Evolutionary conservation across 1,140 invertebrate genomes (phyloP), one percentile per base, ranked within the genome.

Genomic region (Achroia grisella): DNA sequence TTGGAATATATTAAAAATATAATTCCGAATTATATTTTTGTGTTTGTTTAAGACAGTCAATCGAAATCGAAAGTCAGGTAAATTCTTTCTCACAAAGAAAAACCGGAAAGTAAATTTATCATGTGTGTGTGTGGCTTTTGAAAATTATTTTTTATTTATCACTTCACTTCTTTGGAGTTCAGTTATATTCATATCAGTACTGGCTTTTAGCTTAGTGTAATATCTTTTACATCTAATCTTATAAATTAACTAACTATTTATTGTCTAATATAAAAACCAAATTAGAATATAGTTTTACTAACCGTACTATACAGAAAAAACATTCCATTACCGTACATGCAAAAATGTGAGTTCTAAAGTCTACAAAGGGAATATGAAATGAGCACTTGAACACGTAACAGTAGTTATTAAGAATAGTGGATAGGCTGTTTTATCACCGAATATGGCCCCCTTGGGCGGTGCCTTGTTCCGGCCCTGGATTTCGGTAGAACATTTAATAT

Each of bases 301-400:
- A 57, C 44, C 52, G 49, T 30, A 2, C 17, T 23, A 3, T 23
- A 23, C 37, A 37, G 9, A 4, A 2, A 51, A 62, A 53, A 51
- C 45, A 47, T 51, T 57, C 46, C 36, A 54, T 28, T 41, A 48
- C n/a, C 51, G 50, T 43, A 54, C 42, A 29, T 41, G 41, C 41
- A 28, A 37, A 27, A 39, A 43, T 46, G 44, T 40, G 43, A 49
- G 48, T 46, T 45, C 48, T 43, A 52, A 35, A 28, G 33, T 48
- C 14, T 40, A 40, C 43, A 44, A 39, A 51, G 29, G 29, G 32
- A 44, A 44, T 51, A 14, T 35, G 8, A 13, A 35, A 35, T 35
- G 12, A 35, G 33, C 14, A 14, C 13, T 8, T 14, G 15, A 39
- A 39, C 17, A 39, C 17, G 36, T 39, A n/a, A n/a, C 36, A 4